Evolutionary conservation across 2,797 vertebrate species (phyloP).

Genomic region (Mus spretus): DNA sequence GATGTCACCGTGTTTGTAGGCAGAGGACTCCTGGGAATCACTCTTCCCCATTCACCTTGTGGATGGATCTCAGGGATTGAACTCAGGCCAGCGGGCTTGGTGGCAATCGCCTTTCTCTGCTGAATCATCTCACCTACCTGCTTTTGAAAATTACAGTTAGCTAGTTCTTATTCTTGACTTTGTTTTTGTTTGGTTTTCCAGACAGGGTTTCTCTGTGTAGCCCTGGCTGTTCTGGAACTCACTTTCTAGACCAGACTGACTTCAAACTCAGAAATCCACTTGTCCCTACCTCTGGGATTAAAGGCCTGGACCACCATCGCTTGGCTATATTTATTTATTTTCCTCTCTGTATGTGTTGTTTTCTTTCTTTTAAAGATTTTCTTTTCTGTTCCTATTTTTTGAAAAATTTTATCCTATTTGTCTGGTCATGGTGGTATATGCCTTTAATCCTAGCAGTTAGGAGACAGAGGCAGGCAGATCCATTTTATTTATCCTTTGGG

Average conservation of each 20-base stretch:
- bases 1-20: neutral
- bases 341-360: neutral
- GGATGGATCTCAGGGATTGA: no score
- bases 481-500: neutral
- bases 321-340: neutral
- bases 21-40: neutral
- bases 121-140: neutral
- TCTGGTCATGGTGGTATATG: neutral
- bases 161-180: neutral
- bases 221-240: neutral
- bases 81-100: neutral
- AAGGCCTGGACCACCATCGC: neutral
- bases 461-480: neutral
- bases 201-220: neutral
- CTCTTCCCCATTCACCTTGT: no score
- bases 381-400: neutral
- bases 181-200: neutral
- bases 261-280: neutral
- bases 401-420: neutral
- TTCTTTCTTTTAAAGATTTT: neutral
- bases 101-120: neutral
- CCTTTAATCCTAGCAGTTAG: neutral
- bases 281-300: neutral
- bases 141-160: neutral
- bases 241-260: neutral